Evolutionary conservation across 2,797 vertebrate species (phyloP), one percentile per base, ranked within the genome.

Genomic region (Echeneis naucrates): DNA sequence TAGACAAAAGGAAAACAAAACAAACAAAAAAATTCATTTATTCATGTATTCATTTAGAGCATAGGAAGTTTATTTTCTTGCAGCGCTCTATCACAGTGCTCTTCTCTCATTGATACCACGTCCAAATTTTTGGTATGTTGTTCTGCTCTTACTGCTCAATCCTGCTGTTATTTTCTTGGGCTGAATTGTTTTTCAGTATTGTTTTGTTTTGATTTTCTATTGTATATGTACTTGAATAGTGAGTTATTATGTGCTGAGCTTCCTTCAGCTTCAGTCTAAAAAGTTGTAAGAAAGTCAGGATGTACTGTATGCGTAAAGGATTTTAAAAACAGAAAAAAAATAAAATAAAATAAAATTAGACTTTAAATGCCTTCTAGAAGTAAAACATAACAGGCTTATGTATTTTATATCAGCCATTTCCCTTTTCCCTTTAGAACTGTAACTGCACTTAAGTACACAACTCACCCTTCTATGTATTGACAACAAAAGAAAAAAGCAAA

Each of bases 241-340:
- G 57, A 68, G 23, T 67, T 70, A 45, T 63, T 68, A 51, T 76
- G 53, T 56, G 24, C 53, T 68, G 14, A n/a, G 32, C 50, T 53
- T 5, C 21, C 35, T 55, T 42, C 21, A 23, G 52, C 47, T 57
- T 66, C 55, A 35, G 64, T 53, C 42, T 61, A 54, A 30, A 64
- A 60, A 9, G 5, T 16, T 11, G 30, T 4, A 35, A 44, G 52
- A 37, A 30, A 30, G 6, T 30, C 23, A 51, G 52, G 16, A 50
- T 33, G 16, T 45, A 2, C n/a, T n/a, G n/a, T n/a, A 47, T 8
- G 3, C 19, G 16, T 42, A 63, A 32, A 62, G 48, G 16, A 8
- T 17, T 40, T 55, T 64, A 26, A 17, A 61, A 38, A 38, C 14
- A 30, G 14, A 7, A 42, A 42, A 42, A 2, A n/a, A n/a, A n/a